Conservation (phyloP, 1,140 invertebrate species). For the Arion vulgaris region DNA sequence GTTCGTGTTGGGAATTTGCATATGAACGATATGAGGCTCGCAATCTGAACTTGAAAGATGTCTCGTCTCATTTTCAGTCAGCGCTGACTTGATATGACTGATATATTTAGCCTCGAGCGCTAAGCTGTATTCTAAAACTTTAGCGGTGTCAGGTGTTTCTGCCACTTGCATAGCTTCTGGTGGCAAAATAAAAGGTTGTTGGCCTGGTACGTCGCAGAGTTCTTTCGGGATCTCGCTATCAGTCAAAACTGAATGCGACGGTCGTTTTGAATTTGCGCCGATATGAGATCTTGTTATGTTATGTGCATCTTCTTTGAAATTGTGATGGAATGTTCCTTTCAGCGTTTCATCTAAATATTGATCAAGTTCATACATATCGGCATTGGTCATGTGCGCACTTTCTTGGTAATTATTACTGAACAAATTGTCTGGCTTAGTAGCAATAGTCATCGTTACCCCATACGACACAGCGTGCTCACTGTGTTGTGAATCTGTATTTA, state of each 20-base stretch:
- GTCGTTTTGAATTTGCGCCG: background rate
- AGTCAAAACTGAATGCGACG: background rate
- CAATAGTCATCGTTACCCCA: background rate
- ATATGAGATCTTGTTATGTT: background rate
- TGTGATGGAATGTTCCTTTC: background rate
- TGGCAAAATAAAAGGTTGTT: background rate
- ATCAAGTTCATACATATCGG: slow-evolving; percentile 15
- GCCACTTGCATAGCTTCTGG: background rate
- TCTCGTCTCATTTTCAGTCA: background rate
- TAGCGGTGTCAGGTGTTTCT: slow-evolving; percentile 31
- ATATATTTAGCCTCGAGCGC: slow-evolving; percentile 19
- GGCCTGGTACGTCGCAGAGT: background rate
- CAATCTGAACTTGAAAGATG: background rate
- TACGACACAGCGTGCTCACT: background rate
- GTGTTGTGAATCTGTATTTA: background rate
- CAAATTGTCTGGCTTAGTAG: background rate
- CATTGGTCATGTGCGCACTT: background rate
- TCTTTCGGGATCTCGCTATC: background rate
- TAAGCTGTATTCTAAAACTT: slow-evolving; percentile 34
- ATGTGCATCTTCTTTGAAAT: background rate
- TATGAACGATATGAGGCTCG: background rate
- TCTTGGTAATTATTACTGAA: background rate
- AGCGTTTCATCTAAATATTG: slow-evolving; percentile 4
- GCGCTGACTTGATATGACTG: background rate
- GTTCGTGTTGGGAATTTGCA: background rate